Base-by-base conservation (phyloP, 2,888 invertebrate genomes). In the Cryptocephalus primarius region DNA sequence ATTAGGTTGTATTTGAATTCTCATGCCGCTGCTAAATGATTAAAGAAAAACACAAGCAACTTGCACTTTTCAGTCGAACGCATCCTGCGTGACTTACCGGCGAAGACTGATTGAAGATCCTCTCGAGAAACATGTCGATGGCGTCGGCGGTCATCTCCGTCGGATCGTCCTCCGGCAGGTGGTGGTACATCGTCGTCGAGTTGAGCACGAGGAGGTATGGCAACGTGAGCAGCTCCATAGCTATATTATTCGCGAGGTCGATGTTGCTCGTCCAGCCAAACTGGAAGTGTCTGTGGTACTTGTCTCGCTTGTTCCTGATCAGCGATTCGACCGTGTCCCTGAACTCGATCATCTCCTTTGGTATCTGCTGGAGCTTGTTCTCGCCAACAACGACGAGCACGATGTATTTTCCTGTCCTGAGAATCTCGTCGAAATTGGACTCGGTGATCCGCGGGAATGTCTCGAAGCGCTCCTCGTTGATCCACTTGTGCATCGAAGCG, bases 211-310 rank as follows among this genome's bases (percentile, higher is more conserved):
- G 73, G 82, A 60, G 50, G 51, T 56, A 55, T 1, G 60, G 60
- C 39, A 60, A 45, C 3, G 58, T 48, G 39, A 60, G 45, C 33
- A 56, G 47, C 43, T 54, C 82, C 88, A 96, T 89, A 9, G 90
- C 92, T 60, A 97, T 92, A 46, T 88, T 90, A 72, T 94, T 95
- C 9, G 91, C 92, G 53, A 96, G 75, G 45, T 92, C 90, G 3
- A 88, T 84, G 54, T 82, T 86, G 1, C 88, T 91, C 68, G 92
- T 82, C 95, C 95, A 97, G 36, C 94, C 93, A 73, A 97, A 97
- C 71, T 96, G 95, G 46, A 70, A 91, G 56, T 77, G 71, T 68
- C 79, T 77, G 63, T 91, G 90, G 59, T 88, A 88, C 54, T 85
- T 83, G 36, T 83, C 78, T 48, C 88, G 80, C 64, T 86, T 79